Base-by-base conservation (phyloP, 2,888 invertebrate species). In the Agrochola macilenta region DNA sequence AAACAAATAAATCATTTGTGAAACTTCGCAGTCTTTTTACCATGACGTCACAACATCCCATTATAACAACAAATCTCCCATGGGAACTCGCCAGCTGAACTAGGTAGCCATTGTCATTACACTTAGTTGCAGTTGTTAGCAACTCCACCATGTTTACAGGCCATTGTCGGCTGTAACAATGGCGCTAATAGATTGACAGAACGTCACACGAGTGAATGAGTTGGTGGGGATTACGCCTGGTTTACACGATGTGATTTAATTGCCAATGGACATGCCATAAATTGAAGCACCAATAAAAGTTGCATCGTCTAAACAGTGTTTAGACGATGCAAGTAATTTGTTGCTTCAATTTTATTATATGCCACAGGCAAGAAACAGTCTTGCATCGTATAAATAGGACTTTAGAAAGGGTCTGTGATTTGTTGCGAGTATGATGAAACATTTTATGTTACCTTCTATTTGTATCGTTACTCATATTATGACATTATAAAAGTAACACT, bases 81-180 rank as follows among this genome's bases (percentile, higher is more conserved):
- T 14, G 14, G 17, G 20, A 75, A n/a, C 58, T 66, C 17, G 20
- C 30, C 12, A 71, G 30, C 39, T 52, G 30, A 49, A 75, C 58
- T n/a, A n/a, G 39, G 39, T n/a, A 52, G 11, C n/a, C n/a, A 66
- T 66, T 76, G 60, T 60, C n/a, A 52, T 52, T 30, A 43, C 30
- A 72, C 63, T 63, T 23, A 35, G 63, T 63, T 63, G 63, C 35
- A 63, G 35, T 63, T 63, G 74, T 74, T 76, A n/a, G 30, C 1
- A 60, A 76, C 66, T 76, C 49, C 52, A 20, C 20, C 30, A 39
- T 66, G 66, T 66, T 75, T 52, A 39, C 58, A 35, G 7, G 0
- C 39, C 65, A 75, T 60, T 76, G 75, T 66, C 65, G 7, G 66
- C 43, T 49, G 57, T 39, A 43, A 78, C 76, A 70, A 78, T 52